phyloP scores from a whole-genome alignment of 2,888 invertebrate genomes.

The Sinelater perroti region DNA sequence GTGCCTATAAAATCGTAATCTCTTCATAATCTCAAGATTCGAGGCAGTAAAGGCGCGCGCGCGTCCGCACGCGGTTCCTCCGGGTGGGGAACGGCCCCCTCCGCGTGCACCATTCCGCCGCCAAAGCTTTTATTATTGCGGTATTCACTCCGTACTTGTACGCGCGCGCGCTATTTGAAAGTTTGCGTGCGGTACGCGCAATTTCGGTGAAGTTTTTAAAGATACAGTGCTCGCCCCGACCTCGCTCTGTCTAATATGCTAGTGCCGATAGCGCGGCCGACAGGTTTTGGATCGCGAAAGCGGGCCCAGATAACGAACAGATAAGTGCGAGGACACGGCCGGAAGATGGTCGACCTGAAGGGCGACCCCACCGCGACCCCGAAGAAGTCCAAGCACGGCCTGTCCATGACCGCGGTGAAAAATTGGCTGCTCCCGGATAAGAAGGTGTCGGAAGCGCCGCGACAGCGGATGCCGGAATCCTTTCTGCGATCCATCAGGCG shows the following conservation, averaged over 20 bases:
- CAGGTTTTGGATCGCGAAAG: background rate
- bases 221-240: background rate
- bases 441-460: slow-evolving; percentile 54
- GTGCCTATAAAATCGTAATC: slow-evolving; percentile 10
- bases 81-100: slow-evolving; percentile 44
- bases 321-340: background rate
- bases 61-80: slow-evolving; percentile 43
- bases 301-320: slow-evolving; percentile 8
- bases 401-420: slow-evolving; percentile 74
- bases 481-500: slow-evolving; percentile 77
- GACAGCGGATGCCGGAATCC: slow-evolving; percentile 75
- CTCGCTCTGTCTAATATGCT: no score
- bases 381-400: slow-evolving; percentile 55
- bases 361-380: slow-evolving; percentile 54
- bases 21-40: slow-evolving; percentile 19
- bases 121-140: slow-evolving; percentile 27
- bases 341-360: slow-evolving; percentile 57
- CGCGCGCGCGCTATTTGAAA: slow-evolving; percentile 37
- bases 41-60: slow-evolving; percentile 33
- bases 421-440: slow-evolving; percentile 74
- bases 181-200: slow-evolving; percentile 12
- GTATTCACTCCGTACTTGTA: slow-evolving; percentile 32
- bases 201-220: no score
- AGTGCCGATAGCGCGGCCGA: no score
- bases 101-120: slow-evolving; percentile 25